phyloP scores from a whole-genome alignment of 2,888 invertebrate genomes.

The Tenthredo amoena region DNA sequence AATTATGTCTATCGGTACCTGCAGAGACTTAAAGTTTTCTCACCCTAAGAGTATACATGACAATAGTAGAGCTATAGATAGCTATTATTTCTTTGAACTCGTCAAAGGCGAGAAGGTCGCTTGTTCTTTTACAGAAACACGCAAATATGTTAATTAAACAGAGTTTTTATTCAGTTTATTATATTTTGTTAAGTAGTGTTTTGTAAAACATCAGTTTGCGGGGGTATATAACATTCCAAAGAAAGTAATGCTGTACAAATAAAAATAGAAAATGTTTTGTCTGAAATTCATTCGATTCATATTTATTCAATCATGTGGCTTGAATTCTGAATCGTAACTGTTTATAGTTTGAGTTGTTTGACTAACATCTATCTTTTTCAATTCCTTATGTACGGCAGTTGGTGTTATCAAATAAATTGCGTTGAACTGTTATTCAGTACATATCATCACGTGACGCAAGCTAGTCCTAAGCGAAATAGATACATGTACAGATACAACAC shows the following conservation, averaged over 20 bases:
- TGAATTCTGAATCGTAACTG: neutral
- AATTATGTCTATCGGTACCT: constrained; percentile 25
- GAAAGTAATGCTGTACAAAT: neutral
- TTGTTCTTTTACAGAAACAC: neutral
- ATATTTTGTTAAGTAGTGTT: neutral
- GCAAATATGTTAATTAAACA: neutral
- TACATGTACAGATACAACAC: neutral
- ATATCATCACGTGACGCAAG: neutral
- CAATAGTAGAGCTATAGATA: neutral
- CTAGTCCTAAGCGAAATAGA: constrained; percentile 17
- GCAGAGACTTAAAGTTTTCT: constrained; percentile 23
- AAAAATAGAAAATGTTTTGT: neutral
- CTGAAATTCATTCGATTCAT: neutral
- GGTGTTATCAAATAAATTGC: neutral
- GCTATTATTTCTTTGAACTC: neutral
- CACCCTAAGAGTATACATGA: constrained; percentile 14
- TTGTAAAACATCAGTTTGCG: neutral
- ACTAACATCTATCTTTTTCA: neutral
- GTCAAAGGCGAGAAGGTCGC: neutral
- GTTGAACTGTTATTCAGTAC: neutral
- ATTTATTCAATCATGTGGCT: neutral
- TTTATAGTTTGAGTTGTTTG: neutral
- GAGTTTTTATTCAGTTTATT: neutral
- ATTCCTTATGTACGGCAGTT: neutral
- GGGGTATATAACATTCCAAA: neutral